Base-by-base conservation (phyloP, 2,797 vertebrate species). In the Acanthiza pusilla region DNA sequence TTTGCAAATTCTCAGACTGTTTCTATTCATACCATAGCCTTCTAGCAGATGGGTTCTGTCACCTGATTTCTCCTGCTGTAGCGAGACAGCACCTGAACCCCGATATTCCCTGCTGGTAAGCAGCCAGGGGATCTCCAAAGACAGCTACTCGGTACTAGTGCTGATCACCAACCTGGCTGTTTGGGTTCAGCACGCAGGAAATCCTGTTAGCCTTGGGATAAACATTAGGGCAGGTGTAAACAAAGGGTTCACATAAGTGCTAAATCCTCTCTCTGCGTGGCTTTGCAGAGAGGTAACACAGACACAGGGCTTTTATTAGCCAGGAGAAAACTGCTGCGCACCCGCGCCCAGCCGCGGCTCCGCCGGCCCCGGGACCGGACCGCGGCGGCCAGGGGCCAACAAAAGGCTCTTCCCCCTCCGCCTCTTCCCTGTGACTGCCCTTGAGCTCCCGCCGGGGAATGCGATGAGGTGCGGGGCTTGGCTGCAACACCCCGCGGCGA, bases 161-260 rank as follows among this genome's bases (percentile, higher is more conserved):
- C 9, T 11, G 61, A 26, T 27, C 36, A 5, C 82, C 93, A 12
- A 3, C 42, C 58, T 2, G 5, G 54, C 53, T 13, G 88, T 47
- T 68, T 27, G 42, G 81, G 54, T 57, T 82, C 82, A 78, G 63
- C 90, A 3, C 27, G 36, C 77, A 83, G 89, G 88, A 85, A 97
- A 96, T 91, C 96, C 89, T 55, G 92, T 93, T 94, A 95, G 85
- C 81, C 61, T 18, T 5, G 62, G 78, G 93, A 94, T 92, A 96
- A 94, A 82, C 96, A 71, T 79, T 65, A 60, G 67, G 71, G 75
- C 91, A 83, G 85, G 93, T 75, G 85, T 94, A 94, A 96, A 96
- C 88, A 96, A 97, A 93, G 85, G 76, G 54, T 72, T 79, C 91
- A 67, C 76, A 2, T 71, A 72, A 94, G 82, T 45, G 82, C 82